phyloP scores from a whole-genome alignment of 2,113 vertebrate genomes.

The Gorilla gorilla region DNA sequence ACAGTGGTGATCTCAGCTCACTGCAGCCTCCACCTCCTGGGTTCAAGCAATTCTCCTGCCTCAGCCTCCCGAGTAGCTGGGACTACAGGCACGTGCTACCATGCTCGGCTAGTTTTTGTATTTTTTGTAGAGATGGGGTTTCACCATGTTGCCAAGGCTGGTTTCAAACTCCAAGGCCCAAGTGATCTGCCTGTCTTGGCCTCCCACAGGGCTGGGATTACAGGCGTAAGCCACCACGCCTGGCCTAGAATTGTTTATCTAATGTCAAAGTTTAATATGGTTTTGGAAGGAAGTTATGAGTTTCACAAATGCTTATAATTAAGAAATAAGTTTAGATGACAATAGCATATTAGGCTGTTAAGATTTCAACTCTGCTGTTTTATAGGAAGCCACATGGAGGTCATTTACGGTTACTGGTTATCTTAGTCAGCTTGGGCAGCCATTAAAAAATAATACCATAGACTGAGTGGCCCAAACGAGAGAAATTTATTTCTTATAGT shows the following conservation, averaged over 20 bases:
- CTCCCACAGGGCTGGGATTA: too few relatives aligned
- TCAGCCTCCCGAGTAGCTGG: too few relatives aligned
- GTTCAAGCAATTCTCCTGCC: too few relatives aligned
- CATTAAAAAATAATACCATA: not conserved
- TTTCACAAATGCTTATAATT: constrained; percentile 38
- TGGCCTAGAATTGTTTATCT: constrained; percentile 30
- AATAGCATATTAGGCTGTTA: constrained; percentile 43
- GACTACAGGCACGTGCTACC: too few relatives aligned
- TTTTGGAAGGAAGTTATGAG: constrained; percentile 50
- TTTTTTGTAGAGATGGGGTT: too few relatives aligned
- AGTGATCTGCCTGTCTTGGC: too few relatives aligned
- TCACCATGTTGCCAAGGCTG: too few relatives aligned
- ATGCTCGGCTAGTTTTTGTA: too few relatives aligned
- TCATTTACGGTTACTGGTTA: constrained; percentile 25
- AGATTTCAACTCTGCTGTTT: constrained; percentile 24
- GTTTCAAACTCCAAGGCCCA: too few relatives aligned
- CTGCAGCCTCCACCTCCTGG: too few relatives aligned
- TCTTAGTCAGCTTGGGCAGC: not conserved
- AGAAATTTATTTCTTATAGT: not conserved
- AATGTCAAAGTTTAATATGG: constrained; percentile 15
- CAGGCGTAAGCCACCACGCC: too few relatives aligned
- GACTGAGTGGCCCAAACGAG: not conserved
- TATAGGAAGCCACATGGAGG: constrained; percentile 45
- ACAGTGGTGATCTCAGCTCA: too few relatives aligned
- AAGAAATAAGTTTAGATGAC: constrained; percentile 38